These are phyloP conservation scores for Rallus limicola DNA, from an alignment of 2,113 vertebrate genomes.

Conservation along the genomic window DNA sequence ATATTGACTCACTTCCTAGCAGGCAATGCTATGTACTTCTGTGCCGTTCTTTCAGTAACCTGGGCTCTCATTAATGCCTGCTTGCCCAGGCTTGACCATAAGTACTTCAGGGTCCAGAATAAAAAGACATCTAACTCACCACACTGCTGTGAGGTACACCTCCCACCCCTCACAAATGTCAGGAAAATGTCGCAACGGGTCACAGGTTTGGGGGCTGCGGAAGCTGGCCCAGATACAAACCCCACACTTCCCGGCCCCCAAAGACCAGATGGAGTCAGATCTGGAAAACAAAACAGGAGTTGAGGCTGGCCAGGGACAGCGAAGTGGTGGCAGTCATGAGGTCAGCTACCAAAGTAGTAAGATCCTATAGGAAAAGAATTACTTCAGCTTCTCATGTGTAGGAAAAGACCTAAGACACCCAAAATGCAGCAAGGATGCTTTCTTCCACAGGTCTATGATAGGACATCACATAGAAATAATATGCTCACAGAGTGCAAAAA, in stretches of 20 bases:
- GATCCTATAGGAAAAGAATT: neutral
- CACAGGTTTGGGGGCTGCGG: neutral
- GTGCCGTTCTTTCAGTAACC: neutral
- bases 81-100: neutral
- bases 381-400: neutral
- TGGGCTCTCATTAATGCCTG: neutral
- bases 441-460: neutral
- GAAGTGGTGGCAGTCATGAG: neutral
- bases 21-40: neutral
- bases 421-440: neutral
- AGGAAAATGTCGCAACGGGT: neutral
- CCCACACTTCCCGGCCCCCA: fast-evolving
- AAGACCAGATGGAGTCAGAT: neutral
- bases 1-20: neutral
- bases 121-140: neutral
- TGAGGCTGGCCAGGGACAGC: neutral
- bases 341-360: neutral
- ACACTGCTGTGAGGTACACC: neutral
- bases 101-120: neutral
- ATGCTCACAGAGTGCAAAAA: neutral
- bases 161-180: neutral
- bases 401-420: neutral
- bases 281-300: neutral
- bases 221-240: neutral
- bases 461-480: neutral